Base-by-base conservation (phyloP, 2,888 invertebrate species). In the Caradrina clavipalpis region DNA sequence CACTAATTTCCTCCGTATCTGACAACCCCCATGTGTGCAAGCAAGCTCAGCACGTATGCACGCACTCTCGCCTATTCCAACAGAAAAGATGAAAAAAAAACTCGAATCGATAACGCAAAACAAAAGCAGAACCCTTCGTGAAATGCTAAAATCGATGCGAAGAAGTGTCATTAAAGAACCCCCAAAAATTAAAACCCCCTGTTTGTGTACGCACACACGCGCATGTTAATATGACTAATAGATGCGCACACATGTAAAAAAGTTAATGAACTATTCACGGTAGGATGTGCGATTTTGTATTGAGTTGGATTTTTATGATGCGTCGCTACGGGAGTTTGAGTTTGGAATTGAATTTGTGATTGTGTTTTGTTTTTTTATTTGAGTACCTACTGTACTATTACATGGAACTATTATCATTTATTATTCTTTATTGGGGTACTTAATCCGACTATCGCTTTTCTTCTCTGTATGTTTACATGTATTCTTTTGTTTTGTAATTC, bases 91-190 rank as follows among this genome's bases (percentile, higher is more conserved):
- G 42, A 42, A 91, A 91, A 89, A 91, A 91, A 89, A 90, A 87
- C 80, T 80, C 77, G 75, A 88, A 94, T 96, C 95, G 92, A 95
- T 95, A 91, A 64, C 77, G 64, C 93, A 90, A 95, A 95, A 96
- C 95, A 95, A 95, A 95, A 93, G 95, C 91, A 90, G 92, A 91
- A 92, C 95, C 95, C 95, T 94, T 93, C 87, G 88, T 73, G 90
- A 87, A 93, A 93, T 89, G 90, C 91, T 91, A 95, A 95, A 95
- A 96, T 96, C 95, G 95, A 96, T 96, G 91, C 83, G 89, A 94
- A 94, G 94, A 95, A 95, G 95, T 96, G 95, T 95, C 95, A 95
- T 96, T 95, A 96, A 94, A 94, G 94, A 94, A 94, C 94, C 95
- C 95, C 95, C 94, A 92, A 95, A 96, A 95, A 93, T 94, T 93